Evolutionary conservation across 2,888 invertebrate species (phyloP), one percentile per base, ranked within the genome.

Genomic region (Anthoptus insignis): DNA sequence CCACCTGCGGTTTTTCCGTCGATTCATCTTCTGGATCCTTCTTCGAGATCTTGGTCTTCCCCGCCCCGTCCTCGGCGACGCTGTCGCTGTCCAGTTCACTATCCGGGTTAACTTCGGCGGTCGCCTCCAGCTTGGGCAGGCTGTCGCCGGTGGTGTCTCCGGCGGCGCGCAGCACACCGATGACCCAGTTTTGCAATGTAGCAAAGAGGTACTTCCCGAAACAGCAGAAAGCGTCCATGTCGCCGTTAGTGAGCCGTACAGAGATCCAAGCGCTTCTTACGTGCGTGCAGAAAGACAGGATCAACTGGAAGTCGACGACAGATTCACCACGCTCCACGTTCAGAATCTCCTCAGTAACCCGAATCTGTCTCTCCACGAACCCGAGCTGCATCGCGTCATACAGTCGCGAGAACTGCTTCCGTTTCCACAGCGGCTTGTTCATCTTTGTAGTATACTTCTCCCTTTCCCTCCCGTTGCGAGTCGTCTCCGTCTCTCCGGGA

Each of bases 121-220:
- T 4, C n/a, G n/a, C n/a, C n/a, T n/a, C n/a, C n/a, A n/a, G n/a
- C n/a, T n/a, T n/a, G n/a, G n/a, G n/a, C n/a, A n/a, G n/a, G n/a
- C n/a, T n/a, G n/a, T n/a, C n/a, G n/a, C 21, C 13, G 19, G 11
- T 0, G 9, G n/a, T 5, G 45, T 39, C 24, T 8, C 45, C 34
- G 8, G 14, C 13, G 13, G 42, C 60, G 3, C 29, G 32, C 45
- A 86, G 37, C 24, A 87, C 68, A 3, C 71, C 70, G 1, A 68
- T 60, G 29, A 83, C 76, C 89, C 88, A 89, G 29, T 65, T 69
- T 27, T 82, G 81, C 68, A 83, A 68, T 2, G 76, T 68, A 1
- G 79, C 72, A 14, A 77, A 71, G 66, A 82, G 81, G 73, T 87
- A 88, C 59, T 76, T 81, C 1, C 87, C 88, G 64, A 89, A 86